Conservation (phyloP, 2,113 vertebrate species). For the Rhinichthys klamathensis region DNA sequence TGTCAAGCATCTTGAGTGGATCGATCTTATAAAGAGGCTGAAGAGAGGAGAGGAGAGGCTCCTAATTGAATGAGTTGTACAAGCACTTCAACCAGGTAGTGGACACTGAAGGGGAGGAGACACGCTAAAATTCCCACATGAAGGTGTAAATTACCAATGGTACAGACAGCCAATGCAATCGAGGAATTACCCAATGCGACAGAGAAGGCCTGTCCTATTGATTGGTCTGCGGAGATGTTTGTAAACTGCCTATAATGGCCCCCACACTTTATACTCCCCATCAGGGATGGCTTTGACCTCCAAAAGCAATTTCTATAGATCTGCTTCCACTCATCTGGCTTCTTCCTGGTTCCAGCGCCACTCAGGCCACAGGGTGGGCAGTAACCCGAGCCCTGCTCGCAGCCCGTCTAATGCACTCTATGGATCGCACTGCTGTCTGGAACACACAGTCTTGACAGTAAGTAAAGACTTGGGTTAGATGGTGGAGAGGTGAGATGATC, state of each 20-base stretch:
- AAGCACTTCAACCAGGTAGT: conserved; percentile 55
- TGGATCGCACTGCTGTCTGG: conserved; percentile 76
- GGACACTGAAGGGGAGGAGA: conserved; percentile 35
- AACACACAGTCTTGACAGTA: conserved; percentile 30
- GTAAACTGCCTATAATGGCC: conserved; percentile 74
- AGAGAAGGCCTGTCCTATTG: conserved; percentile 61
- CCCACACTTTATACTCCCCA: conserved; percentile 62
- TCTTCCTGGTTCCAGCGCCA: conserved; percentile 57
- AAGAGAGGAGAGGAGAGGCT: conserved; percentile 44
- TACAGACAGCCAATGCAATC: conserved; percentile 67
- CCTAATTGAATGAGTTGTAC: conserved; percentile 63
- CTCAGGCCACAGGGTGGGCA: conserved; percentile 44
- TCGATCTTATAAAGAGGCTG: conserved; percentile 54
- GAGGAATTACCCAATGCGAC: conserved; percentile 63
- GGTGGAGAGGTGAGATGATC: conserved; percentile 36
- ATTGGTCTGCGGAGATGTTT: conserved; percentile 74
- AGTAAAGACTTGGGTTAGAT: conserved; percentile 38
- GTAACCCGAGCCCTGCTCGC: conserved; percentile 68
- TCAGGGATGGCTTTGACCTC: conserved; percentile 60
- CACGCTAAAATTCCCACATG: conserved; percentile 55
- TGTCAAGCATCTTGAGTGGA: conserved; percentile 48
- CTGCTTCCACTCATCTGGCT: conserved; percentile 58
- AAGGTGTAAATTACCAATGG: conserved; percentile 70
- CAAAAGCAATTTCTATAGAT: conserved; percentile 74
- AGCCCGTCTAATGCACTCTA: conserved; percentile 76